Base-by-base conservation (phyloP, 2,113 vertebrate genomes). In the Protobothrops flavoviridis region DNA sequence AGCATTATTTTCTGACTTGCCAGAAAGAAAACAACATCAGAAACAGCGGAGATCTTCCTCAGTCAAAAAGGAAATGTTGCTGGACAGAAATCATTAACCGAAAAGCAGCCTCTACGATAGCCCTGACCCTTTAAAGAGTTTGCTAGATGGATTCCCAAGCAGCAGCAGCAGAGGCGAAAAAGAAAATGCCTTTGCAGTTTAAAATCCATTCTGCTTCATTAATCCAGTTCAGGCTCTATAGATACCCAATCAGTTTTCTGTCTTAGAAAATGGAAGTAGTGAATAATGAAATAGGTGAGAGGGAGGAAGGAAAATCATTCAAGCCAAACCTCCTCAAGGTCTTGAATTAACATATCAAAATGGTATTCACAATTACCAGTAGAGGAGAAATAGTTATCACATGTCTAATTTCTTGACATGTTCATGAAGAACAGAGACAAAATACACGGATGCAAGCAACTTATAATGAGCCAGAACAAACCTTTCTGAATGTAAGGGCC, bases 171-270 rank as follows among this genome's bases (percentile, higher is more conserved):
- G 89, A 94, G 86, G 86, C 24, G 91, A 96, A 96, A 94, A 1
- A 0, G 89, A 45, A 74, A 29, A 95, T 92, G 87, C 48, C 90
- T 91, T 24, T 89, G 92, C 43, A 92, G 56, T 91, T 96, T 94
- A 94, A 94, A 96, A 96, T 94, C 88, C 74, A 90, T 95, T 96
- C 89, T 96, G 87, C 94, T 96, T 39, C 94, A 85, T 93, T 96
- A 96, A 95, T 91, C 87, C 85, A 93, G 88, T 94, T 64, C 93
- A 53, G 90, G 93, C 48, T 91, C 43, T 92, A 94, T 64, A 95
- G 12, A 1, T 93, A 94, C 11, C 56, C 55, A n/a, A 93, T 95
- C 95, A 93, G 91, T 86, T 85, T 57, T 94, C 92, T 90, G 21
- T 29, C 53, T 93, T 94, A 74, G 87, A 94, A 95, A 93, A 8